Evolutionary conservation across 2,797 vertebrate species (phyloP), one percentile per base, ranked within the genome.

Genomic region (Rallus crepitans): DNA sequence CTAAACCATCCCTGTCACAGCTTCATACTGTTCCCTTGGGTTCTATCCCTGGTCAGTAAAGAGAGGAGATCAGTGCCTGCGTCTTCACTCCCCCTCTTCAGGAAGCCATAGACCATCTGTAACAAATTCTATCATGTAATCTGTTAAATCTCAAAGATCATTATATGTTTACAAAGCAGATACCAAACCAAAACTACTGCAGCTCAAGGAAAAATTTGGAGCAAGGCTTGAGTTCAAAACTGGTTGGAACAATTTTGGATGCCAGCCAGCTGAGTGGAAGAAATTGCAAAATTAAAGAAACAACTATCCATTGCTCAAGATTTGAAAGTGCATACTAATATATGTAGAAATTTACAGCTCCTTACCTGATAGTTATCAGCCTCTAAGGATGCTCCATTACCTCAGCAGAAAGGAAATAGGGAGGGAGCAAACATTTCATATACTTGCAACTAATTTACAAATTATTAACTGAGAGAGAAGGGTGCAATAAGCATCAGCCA

Each of bases 281-380:
- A 82, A 96, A 85, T 65, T 76, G 65, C 76, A 89, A 76, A 92
- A 94, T 42, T 83, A 82, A 94, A 83, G 57, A 75, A 93, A 66
- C 35, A 75, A 56, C 28, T 40, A 39, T 42, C 31, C 82, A 17
- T 93, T 91, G 69, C 70, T 91, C 64, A 86, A 94, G 64, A 82
- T 87, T 89, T 87, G 63, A 78, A 88, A 86, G 59, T 28, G 21
- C 2, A 1, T 40, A 40, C 70, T 93, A 71, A 31, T n/a, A 19
- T 45, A 37, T 53, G 82, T 31, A 86, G 71, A 81, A 91, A 91
- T 39, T 73, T 72, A 20, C 35, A 83, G 57, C 13, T 95, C 47
- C 23, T 80, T 93, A 61, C 56, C 45, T 85, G 79, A 83, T 85
- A 21, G 48, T 75, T 87, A 72, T 80, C 70, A 70, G 53, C 10